phyloP scores from a whole-genome alignment of 2,888 invertebrate species.

The Chloromyia formosa region DNA sequence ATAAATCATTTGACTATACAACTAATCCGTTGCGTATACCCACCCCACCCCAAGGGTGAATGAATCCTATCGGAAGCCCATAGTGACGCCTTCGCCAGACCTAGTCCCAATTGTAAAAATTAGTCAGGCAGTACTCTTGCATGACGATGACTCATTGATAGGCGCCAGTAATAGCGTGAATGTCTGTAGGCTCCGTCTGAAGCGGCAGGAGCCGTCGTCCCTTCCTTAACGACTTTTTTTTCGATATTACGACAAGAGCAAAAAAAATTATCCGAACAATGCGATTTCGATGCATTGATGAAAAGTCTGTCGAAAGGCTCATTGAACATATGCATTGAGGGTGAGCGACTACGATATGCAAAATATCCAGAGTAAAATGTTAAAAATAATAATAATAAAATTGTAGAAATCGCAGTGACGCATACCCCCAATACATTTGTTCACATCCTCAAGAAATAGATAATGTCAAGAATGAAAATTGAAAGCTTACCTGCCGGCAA shows the following conservation, averaged over 20 bases:
- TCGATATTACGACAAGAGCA: background rate
- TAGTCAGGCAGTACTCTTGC: slow-evolving; percentile 29
- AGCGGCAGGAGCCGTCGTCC: background rate
- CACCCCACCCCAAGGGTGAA: background rate
- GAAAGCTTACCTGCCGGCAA: slow-evolving; percentile 75
- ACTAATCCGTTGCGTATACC: background rate
- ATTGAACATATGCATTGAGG: slow-evolving; percentile 3
- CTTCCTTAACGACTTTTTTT: background rate
- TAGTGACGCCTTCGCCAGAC: slow-evolving; percentile 13
- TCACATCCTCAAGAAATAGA: too few relatives aligned
- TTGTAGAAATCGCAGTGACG: too few relatives aligned
- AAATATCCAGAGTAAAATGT: too few relatives aligned
- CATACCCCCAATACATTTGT: too few relatives aligned
- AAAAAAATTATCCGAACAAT: slow-evolving; percentile 1
- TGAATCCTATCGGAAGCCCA: background rate
- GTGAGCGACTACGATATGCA: background rate
- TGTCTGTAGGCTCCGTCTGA: slow-evolving; percentile 32
- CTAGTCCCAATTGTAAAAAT: slow-evolving; percentile 22
- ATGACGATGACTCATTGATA: slow-evolving; percentile 47
- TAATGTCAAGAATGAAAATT: too few relatives aligned
- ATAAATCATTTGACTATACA: slow-evolving; percentile 7
- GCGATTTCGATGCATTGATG: slow-evolving; percentile 13
- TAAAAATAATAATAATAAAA: too few relatives aligned
- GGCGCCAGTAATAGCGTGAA: slow-evolving; percentile 47
- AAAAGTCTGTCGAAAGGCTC: slow-evolving; percentile 7